Percentiles rank a stretch among this genome's conserved stretches.
Evolutionary conservation across 1,140 invertebrate genomes (phyloP).

Genomic region (Saccostrea echinata): DNA sequence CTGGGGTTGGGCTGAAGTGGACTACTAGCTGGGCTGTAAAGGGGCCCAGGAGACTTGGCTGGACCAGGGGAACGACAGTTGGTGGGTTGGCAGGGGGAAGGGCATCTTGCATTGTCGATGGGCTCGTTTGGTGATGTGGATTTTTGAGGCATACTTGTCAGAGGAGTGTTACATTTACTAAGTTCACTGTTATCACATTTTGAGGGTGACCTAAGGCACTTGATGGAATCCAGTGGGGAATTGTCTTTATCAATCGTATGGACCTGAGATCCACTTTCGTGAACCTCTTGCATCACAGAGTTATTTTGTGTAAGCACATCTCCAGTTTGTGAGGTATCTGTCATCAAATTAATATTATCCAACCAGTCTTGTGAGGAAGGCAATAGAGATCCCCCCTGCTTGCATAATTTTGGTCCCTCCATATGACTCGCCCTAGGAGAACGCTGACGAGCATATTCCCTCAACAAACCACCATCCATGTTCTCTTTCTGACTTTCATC

Average conservation of each 20-base stretch:
- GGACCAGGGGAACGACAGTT: constrained; percentile 26
- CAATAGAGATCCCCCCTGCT: constrained; percentile 34
- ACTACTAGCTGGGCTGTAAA: constrained; percentile 34
- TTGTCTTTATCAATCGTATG: constrained; percentile 46
- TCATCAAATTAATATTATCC: constrained; percentile 24
- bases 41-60: constrained; percentile 33
- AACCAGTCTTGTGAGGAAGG: constrained; percentile 54
- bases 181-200: constrained; percentile 45
- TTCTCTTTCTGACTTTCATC: constrained; percentile 61
- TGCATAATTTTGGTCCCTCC: constrained; percentile 37
- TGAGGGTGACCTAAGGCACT: constrained; percentile 53
- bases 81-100: neutral
- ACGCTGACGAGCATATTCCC: constrained; percentile 53
- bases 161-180: constrained; percentile 41
- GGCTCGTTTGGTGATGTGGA: constrained; percentile 51
- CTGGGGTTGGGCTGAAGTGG: constrained; percentile 27
- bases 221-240: constrained; percentile 31
- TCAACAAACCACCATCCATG: constrained; percentile 50
- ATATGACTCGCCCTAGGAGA: constrained; percentile 47
- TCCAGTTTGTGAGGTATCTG: constrained; percentile 25
- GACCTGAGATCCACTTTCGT: constrained; percentile 45
- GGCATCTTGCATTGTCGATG: constrained; percentile 35
- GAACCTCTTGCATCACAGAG: constrained; percentile 55
- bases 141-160: constrained; percentile 44
- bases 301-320: constrained; percentile 44